Percentiles rank a stretch among this genome's conserved stretches.
phyloP scores from a whole-genome alignment of 1,140 invertebrate species.

The Grapholita molesta region DNA sequence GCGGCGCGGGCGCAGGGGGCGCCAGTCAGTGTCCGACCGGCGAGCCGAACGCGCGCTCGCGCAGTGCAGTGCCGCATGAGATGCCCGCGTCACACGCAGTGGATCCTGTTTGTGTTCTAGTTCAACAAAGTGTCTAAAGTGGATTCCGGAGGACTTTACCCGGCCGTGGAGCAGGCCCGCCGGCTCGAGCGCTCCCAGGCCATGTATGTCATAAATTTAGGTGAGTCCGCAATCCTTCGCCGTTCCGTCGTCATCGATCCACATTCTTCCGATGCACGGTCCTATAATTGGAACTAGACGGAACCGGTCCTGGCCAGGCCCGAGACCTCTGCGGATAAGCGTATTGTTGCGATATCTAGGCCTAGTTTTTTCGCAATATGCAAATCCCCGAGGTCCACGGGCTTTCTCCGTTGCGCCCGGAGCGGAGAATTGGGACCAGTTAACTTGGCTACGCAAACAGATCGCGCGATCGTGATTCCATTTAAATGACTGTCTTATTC shows the following conservation, averaged over 20 bases:
- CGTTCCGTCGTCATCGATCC: constrained; percentile 32
- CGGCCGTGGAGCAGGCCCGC: constrained; percentile 70
- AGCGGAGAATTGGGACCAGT: constrained; percentile 14
- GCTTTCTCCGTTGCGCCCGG: constrained; percentile 39
- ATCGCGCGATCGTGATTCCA: constrained; percentile 48
- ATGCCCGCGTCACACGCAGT: constrained; percentile 61
- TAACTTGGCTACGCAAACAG: constrained; percentile 30
- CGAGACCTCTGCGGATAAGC: constrained; percentile 22
- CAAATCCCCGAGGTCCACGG: constrained; percentile 24
- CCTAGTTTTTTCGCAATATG: constrained; percentile 46
- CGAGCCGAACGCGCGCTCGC: constrained; percentile 39
- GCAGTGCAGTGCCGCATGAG: constrained; percentile 60
- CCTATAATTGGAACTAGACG: constrained; percentile 62
- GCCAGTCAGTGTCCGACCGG: constrained; percentile 55
- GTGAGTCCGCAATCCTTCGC: constrained; percentile 64
- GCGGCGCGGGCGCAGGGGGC: constrained; percentile 14
- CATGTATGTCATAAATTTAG: constrained; percentile 77
- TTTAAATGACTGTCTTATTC: constrained; percentile 65
- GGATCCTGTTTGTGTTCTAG: constrained; percentile 59
- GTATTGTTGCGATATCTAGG: constrained; percentile 30
- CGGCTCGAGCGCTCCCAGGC: constrained; percentile 73
- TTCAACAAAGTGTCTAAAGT: constrained; percentile 62
- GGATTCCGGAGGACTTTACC: constrained; percentile 72
- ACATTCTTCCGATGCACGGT: constrained; percentile 45
- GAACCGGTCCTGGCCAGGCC: constrained; percentile 53